Conservation (phyloP, 1,140 invertebrate species). For the Drosophila suzukii region DNA sequence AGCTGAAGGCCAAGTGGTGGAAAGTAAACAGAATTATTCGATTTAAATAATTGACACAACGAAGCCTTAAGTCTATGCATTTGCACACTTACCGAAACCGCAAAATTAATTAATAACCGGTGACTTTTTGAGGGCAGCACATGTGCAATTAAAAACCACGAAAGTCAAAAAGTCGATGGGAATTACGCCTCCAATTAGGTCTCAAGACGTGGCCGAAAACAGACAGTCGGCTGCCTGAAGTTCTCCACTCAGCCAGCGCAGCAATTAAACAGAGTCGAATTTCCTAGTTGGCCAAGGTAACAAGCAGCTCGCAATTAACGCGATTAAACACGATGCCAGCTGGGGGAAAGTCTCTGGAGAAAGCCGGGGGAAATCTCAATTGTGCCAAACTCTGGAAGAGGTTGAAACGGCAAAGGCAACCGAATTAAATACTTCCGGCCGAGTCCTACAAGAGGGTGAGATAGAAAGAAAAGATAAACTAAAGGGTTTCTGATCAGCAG, state of each 20-base stretch:
- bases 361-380: conserved; percentile 47
- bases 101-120: conserved; percentile 75
- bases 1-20: conserved; percentile 25
- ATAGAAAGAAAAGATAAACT: too few species aligned
- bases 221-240: conserved; percentile 54
- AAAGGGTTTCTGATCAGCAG: too few species aligned
- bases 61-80: conserved; percentile 10
- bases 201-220: conserved; percentile 44
- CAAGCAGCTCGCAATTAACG: conserved; percentile 77
- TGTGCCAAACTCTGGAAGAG: too few species aligned
- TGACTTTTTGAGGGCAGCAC: conserved; percentile 24
- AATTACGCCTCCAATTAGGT: conserved; percentile 56
- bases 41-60: conserved; percentile 60
- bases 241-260: conserved; percentile 28
- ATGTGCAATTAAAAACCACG: conserved; percentile 66
- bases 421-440: too few species aligned
- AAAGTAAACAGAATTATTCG: conserved; percentile 30
- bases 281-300: conserved; percentile 64
- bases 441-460: too few species aligned
- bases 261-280: conserved; percentile 66
- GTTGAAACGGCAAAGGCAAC: too few species aligned
- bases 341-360: conserved; percentile 1
- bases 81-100: conserved; percentile 28
- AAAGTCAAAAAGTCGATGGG: conserved; percentile 54
- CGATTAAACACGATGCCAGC: conserved; percentile 61